Evolutionary conservation across 23 tunicate genomes (phyloP).

Genomic region (Halocynthia aurantium): DNA sequence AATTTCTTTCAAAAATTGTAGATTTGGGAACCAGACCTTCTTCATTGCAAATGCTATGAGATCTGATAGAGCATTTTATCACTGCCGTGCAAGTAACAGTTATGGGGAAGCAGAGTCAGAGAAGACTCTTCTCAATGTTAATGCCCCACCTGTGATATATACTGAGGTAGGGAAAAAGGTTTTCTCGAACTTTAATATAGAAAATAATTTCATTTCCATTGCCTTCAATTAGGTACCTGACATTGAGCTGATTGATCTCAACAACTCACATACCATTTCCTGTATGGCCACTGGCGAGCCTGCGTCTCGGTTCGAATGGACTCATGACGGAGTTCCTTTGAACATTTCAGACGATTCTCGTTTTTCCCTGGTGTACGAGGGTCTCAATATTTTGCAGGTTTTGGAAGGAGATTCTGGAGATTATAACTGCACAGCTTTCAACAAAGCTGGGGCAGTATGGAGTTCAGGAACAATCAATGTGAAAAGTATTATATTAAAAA

Average conservation of each 20-base stretch:
- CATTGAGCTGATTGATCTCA: background rate
- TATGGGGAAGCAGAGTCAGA: background rate
- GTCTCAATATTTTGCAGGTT: background rate
- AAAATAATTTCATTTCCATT: background rate
- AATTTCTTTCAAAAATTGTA: background rate
- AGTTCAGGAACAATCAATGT: background rate
- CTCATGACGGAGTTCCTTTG: background rate
- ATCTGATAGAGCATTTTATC: background rate
- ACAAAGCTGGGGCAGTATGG: background rate
- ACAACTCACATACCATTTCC: background rate
- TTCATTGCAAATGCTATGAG: background rate
- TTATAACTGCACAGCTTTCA: conserved; percentile 2
- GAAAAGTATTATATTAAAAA: background rate
- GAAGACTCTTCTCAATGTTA: background rate
- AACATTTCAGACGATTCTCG: background rate
- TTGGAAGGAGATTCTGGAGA: background rate
- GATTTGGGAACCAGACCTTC: conserved; percentile 5
- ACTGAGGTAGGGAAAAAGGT: conserved; percentile 1
- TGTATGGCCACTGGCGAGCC: background rate
- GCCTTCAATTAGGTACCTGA: background rate
- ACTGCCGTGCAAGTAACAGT: background rate
- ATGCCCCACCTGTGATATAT: conserved; percentile 2
- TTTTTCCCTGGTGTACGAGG: background rate
- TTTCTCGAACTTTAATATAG: background rate
- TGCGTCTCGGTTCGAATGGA: background rate